Percentiles rank a stretch among this genome's conserved stretches.
Conservation (phyloP, 2,113 vertebrate genomes). For the Nothocercus nigrocapillus region DNA sequence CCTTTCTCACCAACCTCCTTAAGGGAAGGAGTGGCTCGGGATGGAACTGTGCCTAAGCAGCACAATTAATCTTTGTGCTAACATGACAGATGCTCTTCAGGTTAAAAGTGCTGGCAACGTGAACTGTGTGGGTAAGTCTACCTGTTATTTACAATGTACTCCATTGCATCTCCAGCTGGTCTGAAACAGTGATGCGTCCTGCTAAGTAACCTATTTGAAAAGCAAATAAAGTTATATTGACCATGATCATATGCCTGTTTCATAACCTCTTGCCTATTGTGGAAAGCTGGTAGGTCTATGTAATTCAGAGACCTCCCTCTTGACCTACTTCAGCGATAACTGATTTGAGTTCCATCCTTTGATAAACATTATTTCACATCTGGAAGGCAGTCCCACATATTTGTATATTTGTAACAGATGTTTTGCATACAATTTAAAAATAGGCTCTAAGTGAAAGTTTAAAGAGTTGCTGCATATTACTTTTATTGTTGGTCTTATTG, state of each 20-base stretch:
- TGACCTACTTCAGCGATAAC: constrained; percentile 56
- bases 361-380: constrained; percentile 66
- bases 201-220: not conserved
- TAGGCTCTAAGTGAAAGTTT: constrained; percentile 60
- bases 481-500: constrained; percentile 25
- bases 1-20: not conserved
- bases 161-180: not conserved
- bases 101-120: not conserved
- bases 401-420: constrained; percentile 55
- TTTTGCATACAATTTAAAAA: constrained; percentile 50
- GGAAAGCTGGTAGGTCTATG: not conserved
- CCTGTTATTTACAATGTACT: not conserved
- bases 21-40: not conserved
- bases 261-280: not conserved
- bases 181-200: not conserved
- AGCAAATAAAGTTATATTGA: constrained; percentile 34
- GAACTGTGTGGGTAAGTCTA: not conserved
- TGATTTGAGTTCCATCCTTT: constrained; percentile 46
- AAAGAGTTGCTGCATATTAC: constrained; percentile 15
- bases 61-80: not conserved
- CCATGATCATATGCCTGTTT: not conserved
- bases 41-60: not conserved
- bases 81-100: not conserved
- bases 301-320: constrained; percentile 21
- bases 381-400: constrained; percentile 52